A percentile compares a stretch with the other conserved stretches of the same genome.
phyloP scores from a whole-genome alignment of 2,888 invertebrate species.

The Stramonita haemastoma region DNA sequence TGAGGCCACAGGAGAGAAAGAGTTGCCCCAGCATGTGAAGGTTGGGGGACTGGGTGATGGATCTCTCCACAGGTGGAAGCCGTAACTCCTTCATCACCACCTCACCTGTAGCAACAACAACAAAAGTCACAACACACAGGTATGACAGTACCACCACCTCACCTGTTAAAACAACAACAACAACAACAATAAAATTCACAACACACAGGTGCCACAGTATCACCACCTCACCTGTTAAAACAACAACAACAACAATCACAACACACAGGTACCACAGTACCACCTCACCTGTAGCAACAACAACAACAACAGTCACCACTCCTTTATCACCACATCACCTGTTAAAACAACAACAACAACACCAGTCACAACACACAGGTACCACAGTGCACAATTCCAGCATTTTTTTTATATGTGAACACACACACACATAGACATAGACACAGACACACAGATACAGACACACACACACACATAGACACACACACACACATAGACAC shows the following conservation, averaged over 20 bases:
- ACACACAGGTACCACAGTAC: neutral
- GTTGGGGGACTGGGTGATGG: constrained; percentile 63
- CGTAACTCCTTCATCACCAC: constrained; percentile 31
- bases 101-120: constrained; percentile 31
- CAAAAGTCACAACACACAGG: neutral
- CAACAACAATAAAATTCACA: neutral
- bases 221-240: constrained; percentile 33
- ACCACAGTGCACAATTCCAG: too few relatives aligned
- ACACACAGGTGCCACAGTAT: neutral
- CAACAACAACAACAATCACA: neutral
- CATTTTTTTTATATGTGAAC: too few relatives aligned
- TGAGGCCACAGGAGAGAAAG: constrained; percentile 68
- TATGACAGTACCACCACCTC: constrained; percentile 12
- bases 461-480: too few relatives aligned
- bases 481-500: too few relatives aligned
- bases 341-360: neutral
- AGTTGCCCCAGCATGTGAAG: constrained; percentile 73
- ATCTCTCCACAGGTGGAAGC: constrained; percentile 9
- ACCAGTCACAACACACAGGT: neutral
- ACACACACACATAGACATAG: too few relatives aligned
- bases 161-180: too few relatives aligned
- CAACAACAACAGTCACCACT: constrained; percentile 14
- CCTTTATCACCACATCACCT: constrained; percentile 40
- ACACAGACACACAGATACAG: too few relatives aligned
- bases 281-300: constrained; percentile 37